phyloP scores from a whole-genome alignment of 2,113 vertebrate genomes.

The Paramormyrops kingsleyae region DNA sequence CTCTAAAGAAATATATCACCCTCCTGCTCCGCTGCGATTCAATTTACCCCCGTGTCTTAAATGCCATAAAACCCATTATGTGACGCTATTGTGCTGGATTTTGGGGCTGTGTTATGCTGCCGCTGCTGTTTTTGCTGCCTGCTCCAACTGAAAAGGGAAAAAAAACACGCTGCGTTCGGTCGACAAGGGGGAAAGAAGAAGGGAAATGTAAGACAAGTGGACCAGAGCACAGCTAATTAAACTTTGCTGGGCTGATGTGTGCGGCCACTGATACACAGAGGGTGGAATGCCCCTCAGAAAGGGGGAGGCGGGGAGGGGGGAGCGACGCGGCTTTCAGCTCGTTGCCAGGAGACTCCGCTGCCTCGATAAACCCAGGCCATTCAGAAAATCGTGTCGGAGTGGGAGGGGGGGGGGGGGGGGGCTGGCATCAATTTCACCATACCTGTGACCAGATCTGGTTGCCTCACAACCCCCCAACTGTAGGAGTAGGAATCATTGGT shows the following conservation, averaged over 20 bases:
- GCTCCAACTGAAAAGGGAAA: neutral
- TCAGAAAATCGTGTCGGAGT: conserved; percentile 34
- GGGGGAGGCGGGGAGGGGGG: neutral
- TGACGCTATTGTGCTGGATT: neutral
- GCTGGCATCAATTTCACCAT: neutral
- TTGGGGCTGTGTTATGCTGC: neutral
- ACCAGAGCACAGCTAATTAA: neutral
- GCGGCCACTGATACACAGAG: neutral
- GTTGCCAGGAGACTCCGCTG: conserved; percentile 48
- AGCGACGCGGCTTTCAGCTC: neutral
- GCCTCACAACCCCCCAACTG: too few species aligned
- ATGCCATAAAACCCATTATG: conserved; percentile 13
- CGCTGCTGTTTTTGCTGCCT: neutral
- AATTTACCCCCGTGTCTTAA: conserved; percentile 9
- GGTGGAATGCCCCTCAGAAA: neutral
- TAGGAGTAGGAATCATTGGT: neutral
- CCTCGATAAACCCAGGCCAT: conserved; percentile 35
- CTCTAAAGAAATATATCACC: conserved; percentile 36
- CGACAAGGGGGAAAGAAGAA: neutral
- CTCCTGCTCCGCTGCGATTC: neutral
- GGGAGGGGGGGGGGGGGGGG: neutral
- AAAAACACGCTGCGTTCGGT: neutral
- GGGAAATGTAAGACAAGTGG: neutral
- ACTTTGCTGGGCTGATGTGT: neutral
- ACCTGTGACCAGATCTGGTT: neutral